Percentiles rank a stretch among this genome's conserved stretches.
Evolutionary conservation across 2,888 invertebrate genomes (phyloP).

Genomic region (Eulithis prunata): DNA sequence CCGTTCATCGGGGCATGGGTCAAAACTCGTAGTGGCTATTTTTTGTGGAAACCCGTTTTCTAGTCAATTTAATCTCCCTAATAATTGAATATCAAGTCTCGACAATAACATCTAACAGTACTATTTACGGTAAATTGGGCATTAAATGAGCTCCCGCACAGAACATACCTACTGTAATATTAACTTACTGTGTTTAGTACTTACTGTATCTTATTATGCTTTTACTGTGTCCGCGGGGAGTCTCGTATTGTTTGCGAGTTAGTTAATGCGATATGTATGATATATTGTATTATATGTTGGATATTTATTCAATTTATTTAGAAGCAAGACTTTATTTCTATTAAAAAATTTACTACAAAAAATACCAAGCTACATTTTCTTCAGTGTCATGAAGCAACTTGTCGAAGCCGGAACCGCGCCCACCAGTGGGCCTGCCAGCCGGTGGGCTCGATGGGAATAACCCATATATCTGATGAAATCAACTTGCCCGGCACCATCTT

Average conservation of each 20-base stretch:
- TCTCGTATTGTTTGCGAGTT: slow-evolving; percentile 18
- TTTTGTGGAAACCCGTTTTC: background rate
- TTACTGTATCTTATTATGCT: slow-evolving; percentile 12
- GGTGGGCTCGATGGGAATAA: no score
- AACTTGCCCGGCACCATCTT: no score
- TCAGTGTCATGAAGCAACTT: no score
- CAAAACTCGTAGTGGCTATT: background rate
- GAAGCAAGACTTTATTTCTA: no score
- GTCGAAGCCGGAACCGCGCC: no score
- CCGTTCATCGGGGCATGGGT: no score
- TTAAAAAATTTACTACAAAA: no score
- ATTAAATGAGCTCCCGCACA: slow-evolving; percentile 3
- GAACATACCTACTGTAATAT: slow-evolving; percentile 12
- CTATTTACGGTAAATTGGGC: background rate
- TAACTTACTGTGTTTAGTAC: slow-evolving; percentile 3
- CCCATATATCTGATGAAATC: no score
- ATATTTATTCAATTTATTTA: background rate
- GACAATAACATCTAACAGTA: slow-evolving; percentile 1
- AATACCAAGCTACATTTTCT: no score
- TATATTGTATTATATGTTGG: slow-evolving; percentile 9
- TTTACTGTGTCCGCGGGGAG: slow-evolving; percentile 19
- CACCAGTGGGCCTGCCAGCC: no score
- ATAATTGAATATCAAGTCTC: no score
- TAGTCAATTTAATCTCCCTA: no score
- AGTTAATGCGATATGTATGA: slow-evolving; percentile 10